Conservation (phyloP, 2,113 vertebrate species). For the Ailurus styani region DNA sequence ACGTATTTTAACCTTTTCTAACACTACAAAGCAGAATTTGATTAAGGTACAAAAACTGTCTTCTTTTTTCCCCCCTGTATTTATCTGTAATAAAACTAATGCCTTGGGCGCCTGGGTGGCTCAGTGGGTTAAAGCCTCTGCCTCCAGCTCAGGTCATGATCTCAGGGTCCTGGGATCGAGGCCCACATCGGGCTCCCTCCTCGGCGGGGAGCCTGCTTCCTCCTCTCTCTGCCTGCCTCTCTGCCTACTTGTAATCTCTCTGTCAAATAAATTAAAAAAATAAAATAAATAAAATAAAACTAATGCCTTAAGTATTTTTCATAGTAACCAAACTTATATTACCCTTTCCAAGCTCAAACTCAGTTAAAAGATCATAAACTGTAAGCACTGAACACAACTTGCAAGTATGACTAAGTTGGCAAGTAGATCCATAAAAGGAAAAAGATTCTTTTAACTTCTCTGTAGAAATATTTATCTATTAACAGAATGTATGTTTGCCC, state of each 20-base stretch:
- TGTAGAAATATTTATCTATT: background rate
- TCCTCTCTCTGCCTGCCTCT: too few species aligned
- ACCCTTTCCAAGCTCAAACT: background rate
- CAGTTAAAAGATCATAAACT: background rate
- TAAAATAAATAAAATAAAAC: too few species aligned
- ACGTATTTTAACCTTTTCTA: background rate
- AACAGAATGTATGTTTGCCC: background rate
- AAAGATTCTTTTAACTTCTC: background rate
- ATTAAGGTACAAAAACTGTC: background rate
- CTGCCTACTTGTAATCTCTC: too few species aligned
- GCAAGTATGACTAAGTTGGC: background rate
- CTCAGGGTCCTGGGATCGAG: too few species aligned
- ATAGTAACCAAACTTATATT: background rate
- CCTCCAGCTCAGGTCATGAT: too few species aligned
- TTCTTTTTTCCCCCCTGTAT: background rate
- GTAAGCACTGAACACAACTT: background rate
- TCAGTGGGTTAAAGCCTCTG: too few species aligned
- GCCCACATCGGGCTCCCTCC: too few species aligned
- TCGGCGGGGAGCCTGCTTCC: too few species aligned
- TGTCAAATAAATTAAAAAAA: too few species aligned
- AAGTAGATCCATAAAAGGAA: background rate
- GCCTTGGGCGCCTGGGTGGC: too few species aligned
- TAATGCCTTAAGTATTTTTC: background rate
- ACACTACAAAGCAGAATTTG: background rate
- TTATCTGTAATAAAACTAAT: background rate